Conservation (phyloP, 2,113 vertebrate genomes). For the Catharus bicknelli region DNA sequence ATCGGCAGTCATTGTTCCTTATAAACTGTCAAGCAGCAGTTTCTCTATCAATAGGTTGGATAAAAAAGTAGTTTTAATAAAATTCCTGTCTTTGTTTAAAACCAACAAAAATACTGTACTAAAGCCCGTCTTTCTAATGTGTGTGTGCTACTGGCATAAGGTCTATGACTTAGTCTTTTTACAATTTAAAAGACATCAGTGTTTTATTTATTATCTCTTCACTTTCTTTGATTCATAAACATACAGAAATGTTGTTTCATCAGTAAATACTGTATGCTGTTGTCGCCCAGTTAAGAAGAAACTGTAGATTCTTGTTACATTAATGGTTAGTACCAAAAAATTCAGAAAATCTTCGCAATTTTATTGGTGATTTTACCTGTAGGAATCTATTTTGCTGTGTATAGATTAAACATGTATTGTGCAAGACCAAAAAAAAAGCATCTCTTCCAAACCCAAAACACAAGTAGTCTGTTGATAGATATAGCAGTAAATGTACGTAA, state of each 20-base stretch:
- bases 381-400: neutral
- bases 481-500: neutral
- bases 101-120: neutral
- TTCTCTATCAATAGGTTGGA: neutral
- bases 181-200: neutral
- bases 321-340: neutral
- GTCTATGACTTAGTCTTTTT: neutral
- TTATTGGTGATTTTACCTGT: neutral
- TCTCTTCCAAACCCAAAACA: neutral
- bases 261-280: neutral
- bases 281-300: neutral
- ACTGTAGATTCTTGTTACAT: neutral
- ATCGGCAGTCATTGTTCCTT: neutral
- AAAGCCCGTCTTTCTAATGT: neutral
- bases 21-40: neutral
- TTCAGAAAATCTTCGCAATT: neutral
- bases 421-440: neutral
- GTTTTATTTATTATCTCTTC: neutral
- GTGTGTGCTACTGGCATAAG: fast-evolving
- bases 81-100: neutral
- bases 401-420: neutral
- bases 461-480: neutral
- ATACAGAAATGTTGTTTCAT: neutral
- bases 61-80: neutral
- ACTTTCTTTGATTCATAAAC: neutral